Percentiles rank a stretch among this genome's conserved stretches.
These are phyloP conservation scores for Mesocricetus auratus DNA, from an alignment of 2,113 vertebrate species.

Conservation along the genomic window DNA sequence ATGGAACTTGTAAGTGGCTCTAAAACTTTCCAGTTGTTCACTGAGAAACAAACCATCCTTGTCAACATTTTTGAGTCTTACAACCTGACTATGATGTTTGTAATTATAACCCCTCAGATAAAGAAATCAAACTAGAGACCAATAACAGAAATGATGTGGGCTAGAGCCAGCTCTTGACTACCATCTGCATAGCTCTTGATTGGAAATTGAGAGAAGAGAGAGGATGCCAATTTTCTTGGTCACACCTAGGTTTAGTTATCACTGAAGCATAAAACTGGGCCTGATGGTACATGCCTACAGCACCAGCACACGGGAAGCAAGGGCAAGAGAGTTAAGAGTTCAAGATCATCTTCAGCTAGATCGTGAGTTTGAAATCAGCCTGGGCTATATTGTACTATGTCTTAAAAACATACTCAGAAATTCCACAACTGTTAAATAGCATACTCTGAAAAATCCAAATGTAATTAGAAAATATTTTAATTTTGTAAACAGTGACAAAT, in stretches of 20 bases:
- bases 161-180: not conserved
- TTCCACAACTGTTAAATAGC: not conserved
- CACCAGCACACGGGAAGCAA: not conserved
- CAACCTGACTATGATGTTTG: not conserved
- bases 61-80: not conserved
- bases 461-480: slow-evolving; percentile 27
- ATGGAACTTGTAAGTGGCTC: not conserved
- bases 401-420: not conserved
- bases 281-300: not conserved
- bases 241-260: not conserved
- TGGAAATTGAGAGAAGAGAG: not conserved
- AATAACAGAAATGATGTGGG: not conserved
- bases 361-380: not conserved
- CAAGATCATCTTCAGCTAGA: not conserved
- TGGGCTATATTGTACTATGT: not conserved
- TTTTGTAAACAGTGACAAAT: not conserved
- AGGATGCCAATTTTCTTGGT: not conserved
- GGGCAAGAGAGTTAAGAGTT: not conserved
- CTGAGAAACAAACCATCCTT: not conserved
- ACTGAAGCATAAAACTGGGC: not conserved
- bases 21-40: not conserved
- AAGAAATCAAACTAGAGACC: not conserved
- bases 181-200: not conserved
- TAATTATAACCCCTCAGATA: not conserved
- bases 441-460: not conserved